Conservation (phyloP, 2,797 vertebrate species). For the Malurus splendens region DNA sequence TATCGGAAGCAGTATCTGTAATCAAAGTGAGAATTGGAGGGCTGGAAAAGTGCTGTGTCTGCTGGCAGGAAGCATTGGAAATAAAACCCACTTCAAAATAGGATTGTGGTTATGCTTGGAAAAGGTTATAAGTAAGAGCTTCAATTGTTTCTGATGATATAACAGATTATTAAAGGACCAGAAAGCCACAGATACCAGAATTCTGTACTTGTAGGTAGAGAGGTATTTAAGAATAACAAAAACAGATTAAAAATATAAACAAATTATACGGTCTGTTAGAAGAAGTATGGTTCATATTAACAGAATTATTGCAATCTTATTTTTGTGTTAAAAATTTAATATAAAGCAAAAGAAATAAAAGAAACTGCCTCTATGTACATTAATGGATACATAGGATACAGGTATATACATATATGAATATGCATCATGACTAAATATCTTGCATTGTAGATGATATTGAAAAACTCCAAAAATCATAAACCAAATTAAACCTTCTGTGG, state of each 20-base stretch:
- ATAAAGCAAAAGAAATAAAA: neutral
- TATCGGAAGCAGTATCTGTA: neutral
- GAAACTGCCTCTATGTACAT: neutral
- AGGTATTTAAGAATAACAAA: neutral
- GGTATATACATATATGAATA: neutral
- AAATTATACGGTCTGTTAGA: neutral
- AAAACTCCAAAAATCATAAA: neutral
- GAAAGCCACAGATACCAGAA: neutral
- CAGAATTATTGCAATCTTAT: neutral
- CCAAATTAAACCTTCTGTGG: neutral
- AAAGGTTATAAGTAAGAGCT: neutral
- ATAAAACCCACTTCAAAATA: neutral
- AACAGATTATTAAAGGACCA: neutral
- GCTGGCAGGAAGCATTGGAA: neutral
- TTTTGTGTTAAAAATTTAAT: neutral
- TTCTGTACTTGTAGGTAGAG: neutral
- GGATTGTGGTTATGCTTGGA: neutral
- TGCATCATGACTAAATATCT: neutral
- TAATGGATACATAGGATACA: neutral
- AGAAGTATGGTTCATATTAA: neutral
- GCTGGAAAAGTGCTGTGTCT: neutral
- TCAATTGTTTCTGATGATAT: neutral
- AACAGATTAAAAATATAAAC: neutral
- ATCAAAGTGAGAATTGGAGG: neutral
- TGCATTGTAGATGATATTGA: neutral